Base-by-base conservation (phyloP, 2,797 vertebrate genomes). In the Epinephelus malabaricus region DNA sequence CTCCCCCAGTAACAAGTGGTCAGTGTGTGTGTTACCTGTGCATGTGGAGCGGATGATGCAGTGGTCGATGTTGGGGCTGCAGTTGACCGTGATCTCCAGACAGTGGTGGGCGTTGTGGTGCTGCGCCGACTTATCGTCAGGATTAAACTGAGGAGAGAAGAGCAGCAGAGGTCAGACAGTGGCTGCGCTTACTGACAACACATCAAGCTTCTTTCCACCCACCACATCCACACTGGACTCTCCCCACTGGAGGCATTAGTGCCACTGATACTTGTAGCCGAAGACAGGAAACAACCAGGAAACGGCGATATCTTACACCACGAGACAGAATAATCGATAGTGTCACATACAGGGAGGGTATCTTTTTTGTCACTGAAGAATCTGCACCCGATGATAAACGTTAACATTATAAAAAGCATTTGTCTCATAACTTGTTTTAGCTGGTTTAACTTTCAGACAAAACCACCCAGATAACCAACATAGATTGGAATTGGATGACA, bases 91-190 rank as follows among this genome's bases (percentile, higher is more conserved):
- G 88, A 99, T 99, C 95, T 99, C 98, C 95, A 99, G 96, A 95
- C 98, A 99, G 94, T 99, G 98, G 92, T 99, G 98, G 78, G 98
- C 98, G 86, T 99, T 99, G 75, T 99, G 98, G 91, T 99, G 98
- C 92, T 99, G 98, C 74, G 97, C 98, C 50, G 98, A 99, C 94
- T 99, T 99, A 90, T 99, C 98, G 92, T 99, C 98, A 76, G 98
- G 98, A 92, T 99, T 99, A 94, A 99, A 99, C 98, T 99, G 92
- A 55, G 55, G 91, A 83, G 79, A 85, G 84, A 85, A 68, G 58
- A 66, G 63, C 61, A 66, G 76, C 77, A 59, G 53, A 77, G 78
- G 73, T 89, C 84, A 91, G 78, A 82, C 70, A 50, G 45, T 53
- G 65, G 73, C 78, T 34, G 73, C 9, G 73, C 73, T 81, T 69